Base-by-base conservation (phyloP, 2,113 vertebrate genomes). In the Dipodomys spectabilis region DNA sequence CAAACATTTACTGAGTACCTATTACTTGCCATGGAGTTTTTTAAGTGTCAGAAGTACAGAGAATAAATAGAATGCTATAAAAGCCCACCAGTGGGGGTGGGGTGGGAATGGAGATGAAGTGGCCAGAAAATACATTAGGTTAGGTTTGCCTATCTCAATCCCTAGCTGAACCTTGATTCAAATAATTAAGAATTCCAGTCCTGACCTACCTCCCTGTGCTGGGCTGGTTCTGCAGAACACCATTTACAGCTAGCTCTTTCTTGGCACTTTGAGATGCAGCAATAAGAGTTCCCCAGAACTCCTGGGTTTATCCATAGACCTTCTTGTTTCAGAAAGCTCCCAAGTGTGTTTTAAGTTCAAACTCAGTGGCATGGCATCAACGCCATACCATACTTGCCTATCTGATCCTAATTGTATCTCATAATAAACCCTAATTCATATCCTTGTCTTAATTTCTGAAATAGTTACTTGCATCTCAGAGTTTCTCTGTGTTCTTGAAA, bases 1-100 rank as follows among this genome's bases (percentile, higher is more conserved):
- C 71, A 83, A 91, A 86, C 45, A 92, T 91, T 96, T 44, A 81
- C 30, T 73, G 62, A 95, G 75, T 91, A 49, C 25, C 32, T 69
- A 60, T 35, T 91, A 91, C 25, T 88, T 89, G 71, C 44, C n/a
- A 74, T 25, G 20, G 28, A 91, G 57, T 77, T 13, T 86, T 80
- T 49, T 77, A 88, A 91, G 67, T 77, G 78, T 23, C 77, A 84
- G 77, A 94, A 95, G 35, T 30, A 68, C 44, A 72, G 35, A 91
- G 71, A 94, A 67, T 68, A 86, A 93, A 90, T 18, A 27, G 64
- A 89, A 68, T 62, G 3, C 4, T 57, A 13, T 11, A 8, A 78
- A 8, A 92, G 35, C 27, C 32, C 65, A 79, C n/a, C 13, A 28
- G 64, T 30, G 28, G 18, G 20, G 62, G 62, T 45, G 30, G 49